Base-by-base conservation (phyloP, 2,797 vertebrate genomes). In the Australoheros facetus region DNA sequence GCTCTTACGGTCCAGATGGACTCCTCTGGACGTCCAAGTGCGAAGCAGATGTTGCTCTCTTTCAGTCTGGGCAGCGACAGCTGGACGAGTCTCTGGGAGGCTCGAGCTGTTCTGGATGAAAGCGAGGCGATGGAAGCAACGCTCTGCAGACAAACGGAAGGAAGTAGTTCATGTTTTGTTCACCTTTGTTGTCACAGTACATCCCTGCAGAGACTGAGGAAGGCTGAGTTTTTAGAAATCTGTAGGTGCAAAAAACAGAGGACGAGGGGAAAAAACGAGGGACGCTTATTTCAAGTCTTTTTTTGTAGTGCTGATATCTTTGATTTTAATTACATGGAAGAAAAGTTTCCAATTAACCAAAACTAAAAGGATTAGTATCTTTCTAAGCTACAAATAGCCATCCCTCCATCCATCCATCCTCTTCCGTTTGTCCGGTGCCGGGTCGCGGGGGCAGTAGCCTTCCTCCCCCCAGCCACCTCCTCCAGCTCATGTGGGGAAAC, bases 41-140 rank as follows among this genome's bases (percentile, higher is more conserved):
- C 85, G 7, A 79, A 89, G 92, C 91, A 95, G 78, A 94, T 66
- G 55, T 66, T 86, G 81, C 82, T 79, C 76, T 88, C 69, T 89
- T 87, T 96, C 80, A 95, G 8, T 48, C 80, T 88, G 17, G 96
- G 96, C 81, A 93, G 79, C 2, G 96, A 91, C 0, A 97, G 95
- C 51, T 70, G 82, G 59, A 93, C 19, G 57, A 94, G 80, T 45
- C 96, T 89, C 0, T 74, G 77, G 1, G 91, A 94, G 70, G 87
- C 45, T 0, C 4, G 21, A 51, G 92, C 89, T 3, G 14, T 81
- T 85, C 77, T 80, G 0, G 92, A 86, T 2, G 79, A 21, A 0
- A 14, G 3, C 5, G 93, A 86, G 75, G 96, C 71, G 3, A 2
- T 12, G 21, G 90, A 94, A 71, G 92, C 89, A n/a, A 77, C 34